phyloP scores from a whole-genome alignment of 2,888 invertebrate species.

The Pycnomerus fuliginosus region DNA sequence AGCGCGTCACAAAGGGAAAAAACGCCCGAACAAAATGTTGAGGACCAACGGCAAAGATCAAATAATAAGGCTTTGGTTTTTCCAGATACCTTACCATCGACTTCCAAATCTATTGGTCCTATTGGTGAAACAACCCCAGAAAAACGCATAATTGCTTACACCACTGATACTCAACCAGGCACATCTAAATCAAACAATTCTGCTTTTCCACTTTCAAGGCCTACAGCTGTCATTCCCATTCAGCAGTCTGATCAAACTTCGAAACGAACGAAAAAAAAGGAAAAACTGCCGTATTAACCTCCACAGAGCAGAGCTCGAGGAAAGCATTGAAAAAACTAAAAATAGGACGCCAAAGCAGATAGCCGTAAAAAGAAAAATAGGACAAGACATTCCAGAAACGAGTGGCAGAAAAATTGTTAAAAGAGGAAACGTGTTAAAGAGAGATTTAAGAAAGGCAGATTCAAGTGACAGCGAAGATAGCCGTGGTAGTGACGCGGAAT shows the following conservation, averaged over 20 bases:
- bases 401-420: constrained; percentile 2
- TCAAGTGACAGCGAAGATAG: not conserved
- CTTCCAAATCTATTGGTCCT: no score
- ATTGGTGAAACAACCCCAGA: no score
- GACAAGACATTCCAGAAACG: constrained; percentile 1
- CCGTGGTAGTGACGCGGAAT: not conserved
- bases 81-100: not conserved
- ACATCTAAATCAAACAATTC: not conserved
- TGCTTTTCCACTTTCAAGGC: not conserved
- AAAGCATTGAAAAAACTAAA: no score
- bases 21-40: not conserved
- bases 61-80: no score
- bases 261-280: not conserved
- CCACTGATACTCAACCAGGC: not conserved
- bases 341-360: no score
- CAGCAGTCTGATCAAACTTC: not conserved
- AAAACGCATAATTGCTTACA: no score
- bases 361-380: constrained; percentile 2
- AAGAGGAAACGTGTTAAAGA: not conserved
- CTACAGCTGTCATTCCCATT: constrained; percentile 1
- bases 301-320: no score
- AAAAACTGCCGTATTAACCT: constrained; percentile 1
- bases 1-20: no score
- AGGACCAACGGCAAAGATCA: no score
- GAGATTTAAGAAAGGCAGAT: not conserved